phyloP scores from a whole-genome alignment of 2,113 vertebrate genomes.

The Ctenomys sociabilis region DNA sequence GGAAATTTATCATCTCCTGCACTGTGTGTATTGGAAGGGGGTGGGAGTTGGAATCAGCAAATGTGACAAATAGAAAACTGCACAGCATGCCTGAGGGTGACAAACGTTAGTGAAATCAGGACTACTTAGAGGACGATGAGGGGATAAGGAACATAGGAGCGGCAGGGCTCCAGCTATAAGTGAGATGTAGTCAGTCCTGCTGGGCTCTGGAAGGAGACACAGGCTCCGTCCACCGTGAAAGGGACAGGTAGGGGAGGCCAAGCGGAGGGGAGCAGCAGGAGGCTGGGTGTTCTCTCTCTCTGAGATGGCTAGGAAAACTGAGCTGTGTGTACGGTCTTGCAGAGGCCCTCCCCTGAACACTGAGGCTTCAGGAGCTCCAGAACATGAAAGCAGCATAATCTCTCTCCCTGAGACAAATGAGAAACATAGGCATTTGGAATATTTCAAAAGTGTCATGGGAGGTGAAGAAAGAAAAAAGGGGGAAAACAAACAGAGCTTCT shows the following conservation, averaged over 20 bases:
- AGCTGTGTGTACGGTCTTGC: background rate
- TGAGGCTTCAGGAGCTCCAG: background rate
- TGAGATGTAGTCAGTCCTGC: background rate
- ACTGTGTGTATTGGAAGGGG: background rate
- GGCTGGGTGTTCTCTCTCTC: background rate
- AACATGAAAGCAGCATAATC: conserved; percentile 70
- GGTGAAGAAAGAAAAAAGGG: conserved; percentile 73
- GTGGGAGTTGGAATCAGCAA: background rate
- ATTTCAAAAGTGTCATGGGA: conserved; percentile 78
- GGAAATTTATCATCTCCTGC: background rate
- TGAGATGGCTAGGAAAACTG: background rate
- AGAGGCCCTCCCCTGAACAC: background rate
- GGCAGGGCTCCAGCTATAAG: background rate
- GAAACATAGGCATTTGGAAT: conserved; percentile 80
- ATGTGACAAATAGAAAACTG: background rate
- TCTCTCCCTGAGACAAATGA: conserved; percentile 51
- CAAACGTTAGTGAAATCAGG: background rate
- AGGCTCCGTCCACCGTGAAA: background rate
- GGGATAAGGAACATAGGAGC: background rate
- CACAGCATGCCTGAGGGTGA: background rate
- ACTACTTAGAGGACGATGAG: background rate
- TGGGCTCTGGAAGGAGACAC: background rate
- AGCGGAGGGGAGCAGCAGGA: background rate
- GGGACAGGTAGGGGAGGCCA: background rate
- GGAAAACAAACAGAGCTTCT: conserved; percentile 61